phyloP scores from a whole-genome alignment of 2,888 invertebrate genomes.

The Isotomurus palustris region DNA sequence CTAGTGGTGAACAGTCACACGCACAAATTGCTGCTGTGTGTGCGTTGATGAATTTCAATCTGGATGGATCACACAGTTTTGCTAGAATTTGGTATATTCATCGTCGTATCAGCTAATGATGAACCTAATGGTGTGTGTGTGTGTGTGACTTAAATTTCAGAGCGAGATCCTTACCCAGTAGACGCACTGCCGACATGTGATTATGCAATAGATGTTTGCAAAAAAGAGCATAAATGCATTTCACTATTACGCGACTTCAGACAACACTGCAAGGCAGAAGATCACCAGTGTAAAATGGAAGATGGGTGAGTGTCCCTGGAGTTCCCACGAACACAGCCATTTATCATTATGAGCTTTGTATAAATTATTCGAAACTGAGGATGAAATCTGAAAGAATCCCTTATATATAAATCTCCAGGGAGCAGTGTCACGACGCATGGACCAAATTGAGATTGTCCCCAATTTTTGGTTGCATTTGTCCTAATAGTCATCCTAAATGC shows the following conservation, averaged over 20 bases:
- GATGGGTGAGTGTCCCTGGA: constrained; percentile 65
- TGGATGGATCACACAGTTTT: too few species aligned
- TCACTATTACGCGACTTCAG: constrained; percentile 81
- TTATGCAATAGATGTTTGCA: constrained; percentile 79
- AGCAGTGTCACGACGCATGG: constrained; percentile 82
- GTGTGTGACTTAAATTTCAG: constrained; percentile 58
- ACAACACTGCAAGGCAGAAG: constrained; percentile 78
- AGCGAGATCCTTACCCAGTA: constrained; percentile 83
- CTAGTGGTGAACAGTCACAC: too few species aligned
- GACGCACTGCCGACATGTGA: constrained; percentile 86
- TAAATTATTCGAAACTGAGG: background rate
- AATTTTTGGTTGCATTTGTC: constrained; percentile 89
- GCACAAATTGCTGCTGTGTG: too few species aligned
- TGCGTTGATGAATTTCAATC: too few species aligned
- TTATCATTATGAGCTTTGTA: background rate
- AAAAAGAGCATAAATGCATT: constrained; percentile 72
- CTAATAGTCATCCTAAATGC: constrained; percentile 79
- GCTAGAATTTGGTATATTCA: too few species aligned
- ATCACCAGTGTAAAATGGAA: constrained; percentile 76
- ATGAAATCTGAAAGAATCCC: background rate
- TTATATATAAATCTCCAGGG: constrained; percentile 56
- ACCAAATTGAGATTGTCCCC: constrained; percentile 78
- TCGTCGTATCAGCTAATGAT: too few species aligned
- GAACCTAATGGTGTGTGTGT: background rate
- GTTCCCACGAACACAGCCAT: background rate